Base-by-base conservation (phyloP, 2,113 vertebrate genomes). In the Mus pahari region DNA sequence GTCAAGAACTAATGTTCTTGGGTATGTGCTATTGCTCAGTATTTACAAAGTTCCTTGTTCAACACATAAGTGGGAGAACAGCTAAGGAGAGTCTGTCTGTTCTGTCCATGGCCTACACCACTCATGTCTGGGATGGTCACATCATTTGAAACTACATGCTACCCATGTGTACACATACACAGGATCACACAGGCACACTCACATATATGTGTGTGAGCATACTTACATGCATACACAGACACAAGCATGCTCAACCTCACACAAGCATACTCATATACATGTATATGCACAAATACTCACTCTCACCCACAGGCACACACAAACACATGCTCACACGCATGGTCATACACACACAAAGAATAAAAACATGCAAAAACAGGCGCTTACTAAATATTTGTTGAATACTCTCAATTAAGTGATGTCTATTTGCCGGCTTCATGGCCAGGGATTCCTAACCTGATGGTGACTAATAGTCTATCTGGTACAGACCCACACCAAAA, bases 401-500 rank as follows among this genome's bases (percentile, higher is more conserved):
- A 90, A 89, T 94, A 68, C 66, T 28, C 16, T 95, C 14, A 5
- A 81, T 91, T 89, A 86, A 79, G 87, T 94, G n/a, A 91, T 50
- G 91, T 90, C 77, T 64, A 50, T 79, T 96, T 95, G 64, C 58
- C 28, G 7, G 36, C 45, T 28, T 89, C 48, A 74, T 28, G 4
- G 62, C 86, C 36, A 88, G 26, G 88, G 75, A 93, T 42, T 92
- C 97, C 90, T 58, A 53, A 81, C 33, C 86, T 94, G n/a, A 88
- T 94, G 13, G 77, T 96, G 81, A 73, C 91, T 90, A 86, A 88
- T 48, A 19, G 60, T 48, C 55, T 97, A 39, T 42, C 48, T 97
- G 60, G 77, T 55, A 83, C 87, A 86, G 75, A 62, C 17, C 45
- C 53, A 77, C 22, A 50, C 55, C 84, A 82, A 81, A 33, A 92